Evolutionary conservation across 1,140 invertebrate species (phyloP), one percentile per base, ranked within the genome.

Genomic region (Teleopsis dalmanni): DNA sequence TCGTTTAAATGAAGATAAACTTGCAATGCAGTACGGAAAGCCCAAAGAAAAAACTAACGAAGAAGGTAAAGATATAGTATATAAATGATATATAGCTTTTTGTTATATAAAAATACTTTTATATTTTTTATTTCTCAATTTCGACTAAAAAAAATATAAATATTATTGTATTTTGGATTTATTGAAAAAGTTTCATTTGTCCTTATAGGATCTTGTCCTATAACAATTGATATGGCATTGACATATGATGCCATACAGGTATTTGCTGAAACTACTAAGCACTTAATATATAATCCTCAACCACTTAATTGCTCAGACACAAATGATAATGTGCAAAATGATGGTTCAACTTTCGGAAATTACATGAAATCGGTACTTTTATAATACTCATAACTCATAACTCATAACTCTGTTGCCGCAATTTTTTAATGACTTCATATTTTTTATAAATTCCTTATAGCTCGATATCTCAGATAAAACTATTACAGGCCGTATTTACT

Each of bases 261-360:
- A 10, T 88, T 91, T 60, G 80, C 83, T 0, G 75, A 67, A 43
- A 58, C 61, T 5, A 61, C 65, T 4, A 69, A 66, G 13, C 35
- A 50, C 23, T 21, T 68, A 4, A 51, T 52, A 13, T 69, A 66
- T 37, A 55, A 54, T 31, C 66, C 67, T 1, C 48, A 60, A 41
- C 43, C 57, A 13, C 31, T 69, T 3, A 72, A 75, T 29, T 95
- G 91, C 43, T 60, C 60, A 6, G 57, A 57, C 6, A 37, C 50
- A 0, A 56, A 60, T 25, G 56, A 65, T 44, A 61, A 61, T 44
- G 62, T 65, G 1, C 65, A 67, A 19, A 45, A 50, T 22, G 60
- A 68, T 62, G 91, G 91, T 2, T 83, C 81, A 47, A 88, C 82
- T 56, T 76, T 95, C 26, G 78, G 82, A 23, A 95, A 95, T 75